A percentile compares a stretch with the other conserved stretches of the same genome.
phyloP scores from a whole-genome alignment of 2,888 invertebrate species.

The Pyrrhosoma nymphula region DNA sequence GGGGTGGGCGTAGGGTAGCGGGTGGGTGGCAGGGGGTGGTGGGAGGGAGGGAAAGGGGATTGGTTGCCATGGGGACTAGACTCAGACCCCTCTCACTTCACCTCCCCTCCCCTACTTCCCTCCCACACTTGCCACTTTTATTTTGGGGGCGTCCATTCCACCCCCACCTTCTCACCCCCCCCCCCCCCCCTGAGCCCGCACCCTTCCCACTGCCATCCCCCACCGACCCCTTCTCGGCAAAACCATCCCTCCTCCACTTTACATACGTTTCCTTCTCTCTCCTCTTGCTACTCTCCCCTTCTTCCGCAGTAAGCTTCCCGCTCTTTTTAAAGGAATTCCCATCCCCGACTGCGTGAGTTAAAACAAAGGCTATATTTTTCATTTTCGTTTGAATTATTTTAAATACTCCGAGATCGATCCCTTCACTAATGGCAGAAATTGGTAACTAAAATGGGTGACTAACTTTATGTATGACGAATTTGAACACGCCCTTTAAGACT shows the following conservation, averaged over 20 bases:
- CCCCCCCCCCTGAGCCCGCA: no score
- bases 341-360: no score
- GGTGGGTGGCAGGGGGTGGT: neutral
- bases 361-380: no score
- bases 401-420: no score
- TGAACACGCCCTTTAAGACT: no score
- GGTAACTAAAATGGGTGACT: no score
- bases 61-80: constrained; percentile 52
- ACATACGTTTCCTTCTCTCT: neutral
- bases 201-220: neutral
- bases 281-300: neutral
- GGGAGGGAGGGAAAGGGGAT: neutral
- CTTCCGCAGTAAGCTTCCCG: no score
- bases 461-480: no score
- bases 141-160: neutral
- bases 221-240: neutral
- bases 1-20: neutral
- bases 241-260: neutral
- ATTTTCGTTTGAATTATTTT: no score
- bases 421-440: no score
- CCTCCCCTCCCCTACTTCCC: neutral
- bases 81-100: neutral
- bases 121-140: neutral
- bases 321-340: no score
- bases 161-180: neutral